Base-by-base conservation (phyloP, 2,888 invertebrate species). In the Diaperis boleti region DNA sequence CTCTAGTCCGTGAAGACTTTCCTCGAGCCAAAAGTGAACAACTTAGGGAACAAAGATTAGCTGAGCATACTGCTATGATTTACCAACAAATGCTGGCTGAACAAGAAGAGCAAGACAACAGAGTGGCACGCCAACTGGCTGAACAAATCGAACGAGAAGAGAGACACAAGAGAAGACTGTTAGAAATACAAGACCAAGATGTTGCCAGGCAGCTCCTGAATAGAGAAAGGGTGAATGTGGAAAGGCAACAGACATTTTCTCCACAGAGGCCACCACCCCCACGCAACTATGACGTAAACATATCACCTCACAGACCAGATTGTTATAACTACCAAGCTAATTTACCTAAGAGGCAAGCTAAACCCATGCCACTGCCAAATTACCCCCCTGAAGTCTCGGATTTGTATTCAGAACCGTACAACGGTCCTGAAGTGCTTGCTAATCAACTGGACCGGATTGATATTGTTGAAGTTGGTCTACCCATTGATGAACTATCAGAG, bases 21-120 rank as follows among this genome's bases (percentile, higher is more conserved):
- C 92, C 92, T 3, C 85, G 87, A 72, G 93, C 93, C 1, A 83
- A 87, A 68, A 86, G 88, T 67, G 91, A 92, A 70, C 93, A 94
- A 79, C 81, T 85, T 54, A 85, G 87, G 72, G 91, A 91, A 76
- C 87, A 88, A 72, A 83, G 86, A 71, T 83, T 88, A 73, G 87
- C 87, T 1, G 86, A 86, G 74, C 83, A 87, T 67, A 89, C 88
- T 60, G 83, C 86, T n/a, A 82, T 85, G 39, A 83, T 83, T 69
- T 86, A 87, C 72, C 85, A 87, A 65, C 82, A 82, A 69, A 84
- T 86, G 77, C 78, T 88, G 17, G 86, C 85, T 29, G 88, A 90
- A 75, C 91, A 91, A 75, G 91, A 91, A 79, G 87, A 89, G 72
- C 83, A 86, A 66, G 91, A 92, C 78, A 88, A 87, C 45, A 79